Conservation (phyloP, 2,797 vertebrate species). For the Chromis chromis region DNA sequence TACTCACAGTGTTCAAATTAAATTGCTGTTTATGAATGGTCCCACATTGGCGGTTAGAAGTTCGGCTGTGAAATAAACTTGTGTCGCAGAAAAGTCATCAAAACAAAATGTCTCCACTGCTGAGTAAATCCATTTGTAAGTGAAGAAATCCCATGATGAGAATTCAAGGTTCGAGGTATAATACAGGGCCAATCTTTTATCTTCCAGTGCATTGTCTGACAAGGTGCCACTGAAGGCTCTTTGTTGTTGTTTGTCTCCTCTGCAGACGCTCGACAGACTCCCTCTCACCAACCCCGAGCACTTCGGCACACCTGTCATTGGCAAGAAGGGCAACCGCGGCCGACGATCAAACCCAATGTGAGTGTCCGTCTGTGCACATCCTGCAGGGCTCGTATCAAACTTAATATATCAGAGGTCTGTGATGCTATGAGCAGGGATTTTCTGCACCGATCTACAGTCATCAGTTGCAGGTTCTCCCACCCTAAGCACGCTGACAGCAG, state of each 20-base stretch:
- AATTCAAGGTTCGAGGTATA: constrained; percentile 4
- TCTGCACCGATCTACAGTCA: constrained; percentile 30
- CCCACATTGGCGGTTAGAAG: constrained; percentile 7
- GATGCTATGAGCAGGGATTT: constrained; percentile 29
- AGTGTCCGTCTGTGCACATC: constrained; percentile 45
- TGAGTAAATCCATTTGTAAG: constrained; percentile 24
- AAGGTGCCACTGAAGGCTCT: constrained; percentile 35
- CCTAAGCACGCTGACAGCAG: constrained; percentile 40
- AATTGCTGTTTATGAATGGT: background rate
- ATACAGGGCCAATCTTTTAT: constrained; percentile 29
- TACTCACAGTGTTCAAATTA: background rate
- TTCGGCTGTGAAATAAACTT: constrained; percentile 15
- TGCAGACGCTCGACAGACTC: constrained; percentile 87
- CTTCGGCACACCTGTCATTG: constrained; percentile 89
- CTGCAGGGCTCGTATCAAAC: constrained; percentile 22
- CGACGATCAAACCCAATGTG: constrained; percentile 85
- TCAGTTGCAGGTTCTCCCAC: constrained; percentile 39
- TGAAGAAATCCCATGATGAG: constrained; percentile 13
- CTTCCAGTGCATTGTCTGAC: constrained; percentile 36
- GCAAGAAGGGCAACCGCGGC: constrained; percentile 87
- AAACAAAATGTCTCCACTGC: constrained; percentile 11
- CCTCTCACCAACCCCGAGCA: constrained; percentile 89
- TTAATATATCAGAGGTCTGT: constrained; percentile 25
- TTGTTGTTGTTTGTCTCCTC: constrained; percentile 38
- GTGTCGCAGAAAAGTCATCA: constrained; percentile 9